Evolutionary conservation across 2,888 invertebrate species (phyloP), one percentile per base, ranked within the genome.

Genomic region (Yponomeuta sedellus): DNA sequence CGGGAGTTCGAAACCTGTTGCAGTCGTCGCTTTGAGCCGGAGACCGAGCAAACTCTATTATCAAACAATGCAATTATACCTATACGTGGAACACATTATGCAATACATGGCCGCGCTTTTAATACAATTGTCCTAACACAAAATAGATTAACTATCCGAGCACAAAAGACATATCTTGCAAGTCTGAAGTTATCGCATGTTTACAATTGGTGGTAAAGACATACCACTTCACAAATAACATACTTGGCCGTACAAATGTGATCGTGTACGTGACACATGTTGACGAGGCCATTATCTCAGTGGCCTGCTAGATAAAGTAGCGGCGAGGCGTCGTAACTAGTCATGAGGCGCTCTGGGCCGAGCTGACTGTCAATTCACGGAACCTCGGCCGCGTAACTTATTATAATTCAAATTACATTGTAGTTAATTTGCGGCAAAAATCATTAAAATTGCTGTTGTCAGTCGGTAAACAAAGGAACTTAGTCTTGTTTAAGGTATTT

Each of bases 391-490:
- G 62, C 16, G 44, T 52, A n/a, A 66, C 66, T 63, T 66, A 64
- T 63, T 66, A 64, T 66, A 66, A 66, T 63, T 57, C 34, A 25
- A 66, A 66, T 66, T 66, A 66, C 34, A 61, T 34, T 25, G 40
- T 16, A 66, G 19, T 10, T n/a, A 62, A 1, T 12, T 16, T 5
- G 5, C 16, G 44, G 44, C 44, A 25, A 44, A 44, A 52, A 52
- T 52, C 12, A 52, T 52, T 52, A 12, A 3, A 16, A 52, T 52
- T 52, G 64, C 61, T 65, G 22, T 8, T 70, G 70, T 71, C 67
- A 65, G 67, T 71, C 74, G 75, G 74, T 74, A 34, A 8, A 34
- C 5, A 28, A 2, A 28, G 28, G 5, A 28, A 28, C 28, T 4
- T 28, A 28, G 28, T 28, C 5, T 28, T 28, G 28, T 28, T 28